Conservation (phyloP, 2,888 invertebrate genomes). For the Syrphus vitripennis region DNA sequence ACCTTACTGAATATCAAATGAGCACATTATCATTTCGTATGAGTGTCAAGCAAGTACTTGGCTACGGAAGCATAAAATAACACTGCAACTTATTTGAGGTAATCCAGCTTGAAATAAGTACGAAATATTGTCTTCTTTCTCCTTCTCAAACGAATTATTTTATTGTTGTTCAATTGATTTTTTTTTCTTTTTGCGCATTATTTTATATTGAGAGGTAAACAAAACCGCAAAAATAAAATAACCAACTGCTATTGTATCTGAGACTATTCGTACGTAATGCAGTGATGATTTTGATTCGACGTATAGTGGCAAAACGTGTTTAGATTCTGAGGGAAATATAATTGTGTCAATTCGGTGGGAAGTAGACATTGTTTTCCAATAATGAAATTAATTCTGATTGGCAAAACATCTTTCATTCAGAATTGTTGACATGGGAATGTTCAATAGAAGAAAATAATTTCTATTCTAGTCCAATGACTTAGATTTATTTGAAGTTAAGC, state of each 20-base stretch:
- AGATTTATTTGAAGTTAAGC: not conserved
- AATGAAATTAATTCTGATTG: not conserved
- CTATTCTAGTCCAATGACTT: not conserved
- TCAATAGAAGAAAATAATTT: not conserved
- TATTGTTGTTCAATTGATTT: not conserved
- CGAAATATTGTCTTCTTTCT: not conserved
- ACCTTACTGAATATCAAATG: not conserved
- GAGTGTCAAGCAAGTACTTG: not conserved
- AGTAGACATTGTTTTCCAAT: not conserved
- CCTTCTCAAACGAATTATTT: not conserved
- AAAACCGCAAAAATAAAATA: not conserved
- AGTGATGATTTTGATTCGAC: not conserved
- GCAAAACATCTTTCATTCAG: not conserved
- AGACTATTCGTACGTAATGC: not conserved
- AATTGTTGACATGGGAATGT: not conserved
- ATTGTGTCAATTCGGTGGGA: not conserved
- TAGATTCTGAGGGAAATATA: not conserved
- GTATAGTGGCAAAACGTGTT: not conserved
- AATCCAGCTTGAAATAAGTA: not conserved
- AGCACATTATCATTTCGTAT: not conserved
- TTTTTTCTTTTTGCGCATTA: not conserved
- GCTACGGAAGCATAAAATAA: not conserved
- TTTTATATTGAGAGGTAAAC: not conserved
- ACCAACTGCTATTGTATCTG: not conserved
- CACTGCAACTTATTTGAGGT: constrained; percentile 17